These are phyloP conservation scores for Pachyseris speciosa DNA, from an alignment of 64 coral and sea anemone genomes.

Conservation along the genomic window DNA sequence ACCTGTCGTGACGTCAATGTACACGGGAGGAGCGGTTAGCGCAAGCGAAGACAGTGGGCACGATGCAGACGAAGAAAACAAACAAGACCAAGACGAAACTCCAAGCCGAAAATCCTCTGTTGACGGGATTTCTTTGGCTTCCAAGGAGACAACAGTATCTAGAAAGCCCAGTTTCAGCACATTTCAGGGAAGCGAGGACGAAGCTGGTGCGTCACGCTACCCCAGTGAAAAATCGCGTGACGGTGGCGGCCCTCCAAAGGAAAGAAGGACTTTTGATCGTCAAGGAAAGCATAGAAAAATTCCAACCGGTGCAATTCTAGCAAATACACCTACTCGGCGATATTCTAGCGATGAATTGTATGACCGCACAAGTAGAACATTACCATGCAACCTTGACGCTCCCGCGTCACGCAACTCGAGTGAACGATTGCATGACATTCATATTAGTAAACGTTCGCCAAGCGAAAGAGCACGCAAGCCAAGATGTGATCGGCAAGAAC, in stretches of 20 bases:
- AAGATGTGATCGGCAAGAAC: background rate
- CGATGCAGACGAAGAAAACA: background rate
- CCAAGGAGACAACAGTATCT: slow-evolving; percentile 15
- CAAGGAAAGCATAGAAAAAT: background rate
- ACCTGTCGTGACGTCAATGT: slow-evolving; percentile 35
- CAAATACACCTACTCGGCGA: background rate
- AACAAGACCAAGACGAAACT: background rate
- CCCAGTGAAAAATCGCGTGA: background rate
- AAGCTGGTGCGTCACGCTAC: background rate
- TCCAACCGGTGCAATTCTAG: background rate
- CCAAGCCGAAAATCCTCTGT: background rate
- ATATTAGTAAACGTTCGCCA: background rate
- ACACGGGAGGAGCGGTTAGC: background rate
- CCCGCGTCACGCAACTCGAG: background rate
- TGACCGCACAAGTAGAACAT: background rate
- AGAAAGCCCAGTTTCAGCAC: slow-evolving; percentile 44
- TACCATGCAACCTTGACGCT: background rate
- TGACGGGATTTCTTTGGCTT: slow-evolving; percentile 5
- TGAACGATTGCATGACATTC: background rate
- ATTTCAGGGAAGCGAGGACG: slow-evolving; percentile 30
- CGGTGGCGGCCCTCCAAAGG: background rate
- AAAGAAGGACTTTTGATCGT: background rate
- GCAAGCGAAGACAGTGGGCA: slow-evolving; percentile 21
- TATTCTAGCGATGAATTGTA: background rate
- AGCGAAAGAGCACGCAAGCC: background rate